A percentile compares a stretch with the other conserved stretches of the same genome.
Evolutionary conservation across 2,797 vertebrate species (phyloP).

Genomic region (Chelon labrosus): DNA sequence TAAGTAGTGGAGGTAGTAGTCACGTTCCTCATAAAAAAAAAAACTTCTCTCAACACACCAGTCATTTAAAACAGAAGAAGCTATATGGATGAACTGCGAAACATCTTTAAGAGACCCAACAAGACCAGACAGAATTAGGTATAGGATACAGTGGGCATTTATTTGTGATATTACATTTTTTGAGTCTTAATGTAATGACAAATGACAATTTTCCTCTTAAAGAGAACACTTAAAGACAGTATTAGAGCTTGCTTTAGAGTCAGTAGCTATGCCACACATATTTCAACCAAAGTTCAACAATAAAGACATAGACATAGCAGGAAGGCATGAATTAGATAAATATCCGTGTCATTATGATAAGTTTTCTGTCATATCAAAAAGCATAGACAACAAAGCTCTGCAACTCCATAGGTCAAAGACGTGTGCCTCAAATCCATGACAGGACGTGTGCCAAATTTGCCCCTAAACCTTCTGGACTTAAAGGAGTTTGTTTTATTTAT

Average conservation of each 20-base stretch:
- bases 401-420: constrained; percentile 32
- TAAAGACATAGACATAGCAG: constrained; percentile 15
- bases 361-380: constrained; percentile 21
- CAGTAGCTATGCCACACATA: constrained; percentile 15
- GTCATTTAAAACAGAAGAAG: no score
- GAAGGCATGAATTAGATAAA: constrained; percentile 1
- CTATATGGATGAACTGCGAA: no score
- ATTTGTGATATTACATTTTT: no score
- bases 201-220: not conserved
- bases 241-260: constrained; percentile 23
- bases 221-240: not conserved
- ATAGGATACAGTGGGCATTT: not conserved
- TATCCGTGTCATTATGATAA: not conserved
- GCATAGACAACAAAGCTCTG: constrained; percentile 7
- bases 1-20: not conserved
- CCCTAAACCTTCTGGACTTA: constrained; percentile 20
- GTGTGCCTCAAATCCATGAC: constrained; percentile 46
- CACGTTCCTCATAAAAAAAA: no score
- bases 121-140: no score
- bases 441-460: constrained; percentile 29
- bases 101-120: no score
- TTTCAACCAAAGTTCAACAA: constrained; percentile 11
- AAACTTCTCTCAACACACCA: no score
- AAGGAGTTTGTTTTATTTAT: constrained; percentile 56
- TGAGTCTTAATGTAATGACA: not conserved